Conservation (phyloP, 2,113 vertebrate species). For the Thinocorus orbignyianus region DNA sequence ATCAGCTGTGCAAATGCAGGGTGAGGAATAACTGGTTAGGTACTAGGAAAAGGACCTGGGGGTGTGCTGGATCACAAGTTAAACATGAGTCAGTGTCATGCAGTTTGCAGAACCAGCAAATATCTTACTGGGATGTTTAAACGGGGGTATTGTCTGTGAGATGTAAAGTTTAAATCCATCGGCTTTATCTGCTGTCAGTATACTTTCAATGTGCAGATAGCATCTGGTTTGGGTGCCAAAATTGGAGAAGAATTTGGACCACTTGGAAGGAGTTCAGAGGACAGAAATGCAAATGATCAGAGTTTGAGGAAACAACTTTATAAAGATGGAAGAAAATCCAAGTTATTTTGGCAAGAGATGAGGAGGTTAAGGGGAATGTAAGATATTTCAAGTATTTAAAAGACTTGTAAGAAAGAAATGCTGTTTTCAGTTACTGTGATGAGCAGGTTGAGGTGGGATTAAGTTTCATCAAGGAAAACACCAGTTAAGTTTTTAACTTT, state of each 20-base stretch:
- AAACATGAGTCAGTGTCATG: constrained; percentile 61
- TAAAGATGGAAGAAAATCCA: constrained; percentile 13
- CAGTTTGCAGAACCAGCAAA: constrained; percentile 35
- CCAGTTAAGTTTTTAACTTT: background rate
- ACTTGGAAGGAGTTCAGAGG: constrained; percentile 41
- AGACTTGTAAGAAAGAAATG: background rate
- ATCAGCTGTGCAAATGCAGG: background rate
- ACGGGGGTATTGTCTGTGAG: background rate
- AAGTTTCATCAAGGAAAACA: background rate
- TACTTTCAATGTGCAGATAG: background rate
- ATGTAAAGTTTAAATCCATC: background rate
- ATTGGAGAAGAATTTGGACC: background rate
- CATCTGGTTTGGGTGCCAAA: constrained; percentile 5
- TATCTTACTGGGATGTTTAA: constrained; percentile 21
- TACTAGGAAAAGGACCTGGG: constrained; percentile 49
- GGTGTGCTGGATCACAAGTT: constrained; percentile 62
- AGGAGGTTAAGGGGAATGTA: background rate
- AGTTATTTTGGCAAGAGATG: constrained; percentile 30
- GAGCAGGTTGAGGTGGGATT: background rate
- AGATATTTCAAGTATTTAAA: constrained; percentile 15
- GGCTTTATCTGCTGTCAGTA: background rate
- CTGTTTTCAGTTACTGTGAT: background rate
- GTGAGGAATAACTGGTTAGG: constrained; percentile 12
- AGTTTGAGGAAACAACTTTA: background rate
- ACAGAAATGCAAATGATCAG: background rate